Conservation (phyloP, 1,140 invertebrate genomes). For the Goniozus legneri region DNA sequence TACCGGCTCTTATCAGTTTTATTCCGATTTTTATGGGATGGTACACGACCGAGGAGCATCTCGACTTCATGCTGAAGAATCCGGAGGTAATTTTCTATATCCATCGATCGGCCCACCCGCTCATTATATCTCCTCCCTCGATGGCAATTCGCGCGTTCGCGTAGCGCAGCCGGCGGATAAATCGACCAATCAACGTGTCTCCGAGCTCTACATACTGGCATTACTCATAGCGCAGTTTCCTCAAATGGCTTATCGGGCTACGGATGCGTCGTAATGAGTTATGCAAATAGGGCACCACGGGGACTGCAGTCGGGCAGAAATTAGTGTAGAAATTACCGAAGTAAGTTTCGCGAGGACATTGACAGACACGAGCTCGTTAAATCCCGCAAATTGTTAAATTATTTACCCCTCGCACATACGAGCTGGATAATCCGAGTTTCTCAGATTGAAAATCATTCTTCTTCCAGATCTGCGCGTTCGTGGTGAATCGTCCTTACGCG, state of each 20-base stretch:
- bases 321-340: too few relatives aligned
- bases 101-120: slow-evolving; percentile 10
- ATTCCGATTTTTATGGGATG: slow-evolving; percentile 92
- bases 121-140: too few relatives aligned
- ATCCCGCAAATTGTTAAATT: too few relatives aligned
- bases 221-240: slow-evolving; percentile 28
- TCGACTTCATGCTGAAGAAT: slow-evolving; percentile 63
- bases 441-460: too few relatives aligned
- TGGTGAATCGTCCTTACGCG: slow-evolving; percentile 86
- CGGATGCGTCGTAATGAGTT: slow-evolving; percentile 1
- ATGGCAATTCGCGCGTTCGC: too few relatives aligned
- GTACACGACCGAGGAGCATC: slow-evolving; percentile 82
- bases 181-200: slow-evolving; percentile 12
- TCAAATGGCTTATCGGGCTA: slow-evolving; percentile 27
- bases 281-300: slow-evolving; percentile 8
- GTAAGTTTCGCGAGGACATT: too few relatives aligned
- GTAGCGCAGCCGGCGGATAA: too few relatives aligned
- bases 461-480: slow-evolving; percentile 68
- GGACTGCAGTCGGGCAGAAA: background rate
- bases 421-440: background rate
- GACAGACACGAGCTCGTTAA: too few relatives aligned
- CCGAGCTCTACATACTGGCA: slow-evolving; percentile 3
- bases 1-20: slow-evolving; percentile 90
- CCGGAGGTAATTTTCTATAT: too few relatives aligned
- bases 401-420: background rate